Conservation (phyloP, 2,113 vertebrate species). For the Sapayoa aenigma region DNA sequence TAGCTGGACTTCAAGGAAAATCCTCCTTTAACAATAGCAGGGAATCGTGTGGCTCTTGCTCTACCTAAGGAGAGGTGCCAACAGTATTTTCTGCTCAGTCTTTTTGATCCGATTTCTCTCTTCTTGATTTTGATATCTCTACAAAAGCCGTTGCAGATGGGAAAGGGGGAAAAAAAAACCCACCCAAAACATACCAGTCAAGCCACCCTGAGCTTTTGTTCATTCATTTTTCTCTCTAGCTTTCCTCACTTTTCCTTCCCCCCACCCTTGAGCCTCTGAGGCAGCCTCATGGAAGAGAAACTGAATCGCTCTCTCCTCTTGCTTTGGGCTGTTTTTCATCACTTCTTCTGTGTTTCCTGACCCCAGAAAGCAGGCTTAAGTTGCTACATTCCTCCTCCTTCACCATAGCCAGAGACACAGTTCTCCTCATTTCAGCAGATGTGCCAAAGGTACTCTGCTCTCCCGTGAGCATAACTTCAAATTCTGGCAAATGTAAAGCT, state of each 20-base stretch:
- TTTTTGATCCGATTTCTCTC: slow-evolving; percentile 42
- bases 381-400: slow-evolving; percentile 38
- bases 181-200: background rate
- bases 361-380: slow-evolving; percentile 43
- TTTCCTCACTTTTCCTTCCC: background rate
- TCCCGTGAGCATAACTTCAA: background rate
- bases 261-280: background rate
- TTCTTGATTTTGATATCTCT: slow-evolving; percentile 36
- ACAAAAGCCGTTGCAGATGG: slow-evolving; percentile 17
- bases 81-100: background rate
- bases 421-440: slow-evolving; percentile 27
- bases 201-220: background rate
- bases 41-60: background rate
- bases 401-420: background rate
- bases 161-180: background rate
- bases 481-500: slow-evolving; percentile 26
- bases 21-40: background rate
- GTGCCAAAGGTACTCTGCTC: slow-evolving; percentile 10
- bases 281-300: slow-evolving; percentile 15
- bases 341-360: slow-evolving; percentile 46
- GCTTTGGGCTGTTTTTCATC: slow-evolving; percentile 62
- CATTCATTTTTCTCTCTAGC: background rate
- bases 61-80: slow-evolving; percentile 29
- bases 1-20: slow-evolving; percentile 53
- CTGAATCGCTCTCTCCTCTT: slow-evolving; percentile 20